Percentiles rank a stretch among this genome's conserved stretches.
Conservation (phyloP, 2,888 invertebrate species). For the Andrena flavipes region DNA sequence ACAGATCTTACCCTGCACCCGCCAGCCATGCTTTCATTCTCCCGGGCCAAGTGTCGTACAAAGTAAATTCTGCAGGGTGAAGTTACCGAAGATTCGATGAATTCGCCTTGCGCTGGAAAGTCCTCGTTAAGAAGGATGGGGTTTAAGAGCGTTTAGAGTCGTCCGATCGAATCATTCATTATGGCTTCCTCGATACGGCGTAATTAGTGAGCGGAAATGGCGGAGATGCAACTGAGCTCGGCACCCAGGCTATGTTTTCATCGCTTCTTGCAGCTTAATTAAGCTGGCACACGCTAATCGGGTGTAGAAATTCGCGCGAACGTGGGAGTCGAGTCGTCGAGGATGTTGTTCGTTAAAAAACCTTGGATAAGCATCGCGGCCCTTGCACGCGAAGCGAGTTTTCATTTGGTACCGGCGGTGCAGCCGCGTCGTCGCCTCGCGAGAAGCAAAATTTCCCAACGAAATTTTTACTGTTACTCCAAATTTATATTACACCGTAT, state of each 20-base stretch:
- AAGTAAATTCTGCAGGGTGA: not conserved
- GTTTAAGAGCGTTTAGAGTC: constrained; percentile 4
- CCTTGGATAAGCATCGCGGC: not conserved
- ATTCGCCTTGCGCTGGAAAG: not conserved
- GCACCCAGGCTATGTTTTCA: constrained; percentile 31
- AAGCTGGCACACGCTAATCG: constrained; percentile 45
- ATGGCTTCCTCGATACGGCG: not conserved
- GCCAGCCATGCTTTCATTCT: not conserved
- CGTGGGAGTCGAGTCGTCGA: constrained; percentile 15
- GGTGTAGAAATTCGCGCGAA: constrained; percentile 10
- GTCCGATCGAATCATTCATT: constrained; percentile 28
- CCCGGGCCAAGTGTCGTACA: not conserved
- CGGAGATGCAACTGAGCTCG: constrained; percentile 49
- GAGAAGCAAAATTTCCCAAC: constrained; percentile 17
- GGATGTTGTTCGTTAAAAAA: not conserved
- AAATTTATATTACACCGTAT: constrained; percentile 25
- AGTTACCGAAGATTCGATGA: not conserved
- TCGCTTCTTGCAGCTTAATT: constrained; percentile 49
- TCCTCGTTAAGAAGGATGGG: not conserved
- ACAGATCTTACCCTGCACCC: not conserved
- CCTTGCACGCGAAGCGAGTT: not conserved
- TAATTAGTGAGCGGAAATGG: constrained; percentile 22
- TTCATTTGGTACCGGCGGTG: not conserved
- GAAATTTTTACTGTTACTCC: not conserved
- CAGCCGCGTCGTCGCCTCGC: not conserved